Evolutionary conservation across 2,888 invertebrate genomes (phyloP).

Genomic region (Hesperia comma): DNA sequence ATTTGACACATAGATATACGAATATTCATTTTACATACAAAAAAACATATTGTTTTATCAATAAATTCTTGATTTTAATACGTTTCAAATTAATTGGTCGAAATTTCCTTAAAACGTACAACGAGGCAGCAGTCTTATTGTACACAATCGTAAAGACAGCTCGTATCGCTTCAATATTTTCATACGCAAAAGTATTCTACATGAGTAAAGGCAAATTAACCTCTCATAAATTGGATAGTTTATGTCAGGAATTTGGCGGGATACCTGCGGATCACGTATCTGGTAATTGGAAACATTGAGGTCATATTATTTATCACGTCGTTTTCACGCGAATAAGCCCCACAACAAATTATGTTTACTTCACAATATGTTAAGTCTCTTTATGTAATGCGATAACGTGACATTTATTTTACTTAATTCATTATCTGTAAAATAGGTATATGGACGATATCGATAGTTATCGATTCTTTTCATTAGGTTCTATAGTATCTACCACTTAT

Average conservation of each 20-base stretch:
- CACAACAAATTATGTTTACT: constrained; percentile 13
- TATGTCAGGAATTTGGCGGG: constrained; percentile 37
- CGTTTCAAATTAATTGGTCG: constrained; percentile 66
- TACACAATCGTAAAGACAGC: constrained; percentile 39
- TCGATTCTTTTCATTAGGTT: no score
- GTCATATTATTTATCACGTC: constrained; percentile 22
- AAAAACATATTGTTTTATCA: constrained; percentile 56
- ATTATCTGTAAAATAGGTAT: no score
- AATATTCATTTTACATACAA: constrained; percentile 67
- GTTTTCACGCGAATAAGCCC: constrained; percentile 15
- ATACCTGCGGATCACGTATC: constrained; percentile 27
- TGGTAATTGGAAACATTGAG: constrained; percentile 26
- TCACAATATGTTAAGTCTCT: constrained; percentile 3
- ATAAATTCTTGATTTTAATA: constrained; percentile 75
- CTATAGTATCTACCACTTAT: no score
- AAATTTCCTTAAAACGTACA: constrained; percentile 51
- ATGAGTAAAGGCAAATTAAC: constrained; percentile 39
- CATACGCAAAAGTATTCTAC: constrained; percentile 27
- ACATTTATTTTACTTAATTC: background rate
- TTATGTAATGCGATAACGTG: constrained; percentile 13
- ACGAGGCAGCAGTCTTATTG: constrained; percentile 56
- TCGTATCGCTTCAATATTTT: constrained; percentile 30
- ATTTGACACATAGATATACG: constrained; percentile 69
- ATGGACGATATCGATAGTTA: no score
- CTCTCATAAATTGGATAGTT: constrained; percentile 43